Percentiles rank a stretch among this genome's conserved stretches.
These are phyloP conservation scores for Lepetodrilus schrolli DNA, from an alignment of 2,888 invertebrate genomes.

Conservation along the genomic window DNA sequence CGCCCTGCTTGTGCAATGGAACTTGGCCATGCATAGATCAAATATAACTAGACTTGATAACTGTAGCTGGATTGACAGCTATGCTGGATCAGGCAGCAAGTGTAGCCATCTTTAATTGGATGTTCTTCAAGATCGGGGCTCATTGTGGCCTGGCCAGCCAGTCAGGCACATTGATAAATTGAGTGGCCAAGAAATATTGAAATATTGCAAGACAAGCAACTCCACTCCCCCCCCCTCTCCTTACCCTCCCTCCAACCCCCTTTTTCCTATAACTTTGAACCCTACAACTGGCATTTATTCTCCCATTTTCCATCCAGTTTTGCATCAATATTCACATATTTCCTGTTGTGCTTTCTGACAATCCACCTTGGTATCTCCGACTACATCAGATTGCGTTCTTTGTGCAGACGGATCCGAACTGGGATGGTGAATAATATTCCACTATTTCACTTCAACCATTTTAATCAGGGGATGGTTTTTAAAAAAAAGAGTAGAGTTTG, in stretches of 20 bases:
- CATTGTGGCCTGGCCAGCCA: not conserved
- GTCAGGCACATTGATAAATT: not conserved
- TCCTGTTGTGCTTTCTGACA: not conserved
- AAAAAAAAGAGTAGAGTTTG: not conserved
- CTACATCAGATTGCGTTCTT: slow-evolving; percentile 23
- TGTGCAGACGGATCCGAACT: not conserved
- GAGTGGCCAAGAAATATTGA: slow-evolving; percentile 8
- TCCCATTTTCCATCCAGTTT: slow-evolving; percentile 5
- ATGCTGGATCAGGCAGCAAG: not conserved
- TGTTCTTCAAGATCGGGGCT: not conserved
- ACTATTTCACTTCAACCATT: slow-evolving; percentile 17
- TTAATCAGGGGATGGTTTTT: slow-evolving; percentile 13
- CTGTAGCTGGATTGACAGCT: not conserved
- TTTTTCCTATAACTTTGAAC: too few relatives aligned
- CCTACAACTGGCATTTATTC: too few relatives aligned
- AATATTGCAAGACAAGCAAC: slow-evolving; percentile 13
- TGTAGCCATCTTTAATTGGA: slow-evolving; percentile 7
- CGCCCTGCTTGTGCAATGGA: not conserved
- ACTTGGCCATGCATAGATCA: slow-evolving; percentile 5
- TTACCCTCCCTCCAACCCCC: too few relatives aligned
- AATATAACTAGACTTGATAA: not conserved
- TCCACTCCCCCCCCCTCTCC: too few relatives aligned
- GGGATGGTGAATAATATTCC: slow-evolving; percentile 28
- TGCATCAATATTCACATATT: slow-evolving; percentile 22
- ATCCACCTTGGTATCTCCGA: slow-evolving; percentile 10